Percentiles rank a stretch among this genome's conserved stretches.
phyloP scores from a whole-genome alignment of 1,140 invertebrate genomes.

The Daktulosphaira vitifoliae region DNA sequence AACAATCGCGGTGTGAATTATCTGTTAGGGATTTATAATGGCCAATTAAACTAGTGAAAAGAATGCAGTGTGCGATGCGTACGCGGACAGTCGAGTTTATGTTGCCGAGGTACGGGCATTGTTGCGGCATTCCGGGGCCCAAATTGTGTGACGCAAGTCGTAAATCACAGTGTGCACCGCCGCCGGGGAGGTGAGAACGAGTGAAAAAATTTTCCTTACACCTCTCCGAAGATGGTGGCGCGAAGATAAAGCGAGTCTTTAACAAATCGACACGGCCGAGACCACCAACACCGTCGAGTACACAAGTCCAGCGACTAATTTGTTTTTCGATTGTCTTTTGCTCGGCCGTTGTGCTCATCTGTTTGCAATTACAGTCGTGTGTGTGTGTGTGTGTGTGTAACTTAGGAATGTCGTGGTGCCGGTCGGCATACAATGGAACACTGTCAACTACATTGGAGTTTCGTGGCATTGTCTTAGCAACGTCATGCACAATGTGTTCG shows the following conservation, averaged over 20 bases:
- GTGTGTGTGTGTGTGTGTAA: no score
- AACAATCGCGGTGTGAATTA: slow-evolving; percentile 9
- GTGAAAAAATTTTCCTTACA: slow-evolving; percentile 1
- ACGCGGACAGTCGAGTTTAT: not conserved
- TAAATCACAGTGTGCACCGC: slow-evolving; percentile 8
- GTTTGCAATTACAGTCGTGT: no score
- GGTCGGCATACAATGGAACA: no score
- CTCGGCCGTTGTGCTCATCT: no score
- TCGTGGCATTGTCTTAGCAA: no score
- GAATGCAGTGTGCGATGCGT: not conserved
- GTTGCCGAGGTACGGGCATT: no score
- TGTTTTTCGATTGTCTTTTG: no score
- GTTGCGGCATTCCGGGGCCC: slow-evolving; percentile 29
- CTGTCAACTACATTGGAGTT: no score
- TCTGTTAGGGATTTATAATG: slow-evolving; percentile 16
- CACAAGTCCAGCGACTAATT: no score
- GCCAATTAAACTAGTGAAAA: slow-evolving; percentile 27
- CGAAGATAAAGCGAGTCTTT: slow-evolving; percentile 24
- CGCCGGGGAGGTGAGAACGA: slow-evolving; percentile 4
- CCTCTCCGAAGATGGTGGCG: slow-evolving; percentile 25
- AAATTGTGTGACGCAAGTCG: slow-evolving; percentile 15
- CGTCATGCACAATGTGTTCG: no score
- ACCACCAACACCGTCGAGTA: slow-evolving; percentile 3
- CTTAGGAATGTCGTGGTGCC: no score
- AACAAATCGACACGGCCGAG: slow-evolving; percentile 18